Evolutionary conservation across 2,113 vertebrate genomes (phyloP), one percentile per base, ranked within the genome.

Genomic region (Dipodomys ordii): DNA sequence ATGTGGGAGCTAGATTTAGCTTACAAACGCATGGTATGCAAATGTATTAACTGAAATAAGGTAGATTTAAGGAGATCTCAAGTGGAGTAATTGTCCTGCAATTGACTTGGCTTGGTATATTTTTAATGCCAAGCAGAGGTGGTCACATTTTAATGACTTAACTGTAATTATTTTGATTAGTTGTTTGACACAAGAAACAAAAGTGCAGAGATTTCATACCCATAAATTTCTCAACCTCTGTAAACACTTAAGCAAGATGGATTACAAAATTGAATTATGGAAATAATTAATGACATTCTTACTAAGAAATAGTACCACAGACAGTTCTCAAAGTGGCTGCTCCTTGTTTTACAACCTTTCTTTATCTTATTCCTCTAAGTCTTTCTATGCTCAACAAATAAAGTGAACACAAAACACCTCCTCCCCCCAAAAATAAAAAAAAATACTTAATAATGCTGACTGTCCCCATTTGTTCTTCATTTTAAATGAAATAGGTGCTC

Each of bases 341-440:
- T n/a, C 15, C 20, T 74, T 71, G 16, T 71, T 91, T 64, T 90
- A 35, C 20, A 77, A 46, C 0, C 20, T 65, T 9, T 22, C 30
- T 3, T n/a, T 28, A 92, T 84, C 49, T 77, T 72, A 73, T 53
- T 90, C 92, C 30, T 68, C 15, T 93, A 84, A 65, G 12, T 69
- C 25, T 87, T 82, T 77, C 20, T 57, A 25, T 20, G 16, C 15
- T 83, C 46, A 53, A 53, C 49, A 53, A 53, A 53, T 53, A 53
- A 53, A 53, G 49, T 53, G 49, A 53, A 53, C 12, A 53, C 49
- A 53, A 53, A 53, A 53, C 11, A 53, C 49, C 8, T 2, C 49
- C 49, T 13, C 49, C 49, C 49, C 49, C 49, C 11, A 53, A 13
- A 53, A 53, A 53, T 53, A 9, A 9, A 13, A 35, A 35, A 53